phyloP scores from a whole-genome alignment of 2,113 vertebrate species.

The Menidia beryllina region DNA sequence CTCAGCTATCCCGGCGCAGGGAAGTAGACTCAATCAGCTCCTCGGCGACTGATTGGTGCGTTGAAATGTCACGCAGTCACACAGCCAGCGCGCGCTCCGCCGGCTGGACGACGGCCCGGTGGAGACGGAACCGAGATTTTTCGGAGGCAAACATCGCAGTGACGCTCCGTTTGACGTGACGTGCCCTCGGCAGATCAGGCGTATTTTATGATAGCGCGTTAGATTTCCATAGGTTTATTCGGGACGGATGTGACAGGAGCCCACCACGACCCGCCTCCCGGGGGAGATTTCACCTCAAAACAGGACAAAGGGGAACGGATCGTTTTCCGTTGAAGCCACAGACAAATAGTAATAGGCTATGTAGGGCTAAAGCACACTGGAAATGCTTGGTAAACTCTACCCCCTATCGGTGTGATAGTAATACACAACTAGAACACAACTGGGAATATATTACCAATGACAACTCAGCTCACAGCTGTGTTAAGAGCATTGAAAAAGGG shows the following conservation, averaged over 20 bases:
- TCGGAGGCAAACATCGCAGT: not conserved
- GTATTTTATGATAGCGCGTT: not conserved
- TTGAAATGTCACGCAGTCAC: slow-evolving; percentile 66
- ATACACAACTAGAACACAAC: not conserved
- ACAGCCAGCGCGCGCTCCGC: slow-evolving; percentile 24
- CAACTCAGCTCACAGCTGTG: no score
- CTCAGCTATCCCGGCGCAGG: slow-evolving; percentile 59
- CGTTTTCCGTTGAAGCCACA: not conserved
- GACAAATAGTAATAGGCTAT: not conserved
- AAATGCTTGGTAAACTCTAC: slow-evolving; percentile 45
- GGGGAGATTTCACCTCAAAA: not conserved
- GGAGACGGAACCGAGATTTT: slow-evolving; percentile 11
- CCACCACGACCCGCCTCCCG: not conserved
- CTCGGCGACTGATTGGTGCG: slow-evolving; percentile 76
- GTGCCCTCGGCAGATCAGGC: rapidly evolving
- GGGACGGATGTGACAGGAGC: not conserved
- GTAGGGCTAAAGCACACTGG: not conserved
- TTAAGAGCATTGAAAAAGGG: no score
- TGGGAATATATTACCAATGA: not conserved
- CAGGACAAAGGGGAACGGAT: not conserved
- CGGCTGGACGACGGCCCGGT: slow-evolving; percentile 10
- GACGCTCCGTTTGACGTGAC: not conserved
- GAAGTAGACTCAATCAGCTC: slow-evolving; percentile 73
- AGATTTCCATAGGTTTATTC: not conserved
- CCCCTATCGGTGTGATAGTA: slow-evolving; percentile 48